phyloP scores from a whole-genome alignment of 2,888 invertebrate species.

The Apodemia duryi region DNA sequence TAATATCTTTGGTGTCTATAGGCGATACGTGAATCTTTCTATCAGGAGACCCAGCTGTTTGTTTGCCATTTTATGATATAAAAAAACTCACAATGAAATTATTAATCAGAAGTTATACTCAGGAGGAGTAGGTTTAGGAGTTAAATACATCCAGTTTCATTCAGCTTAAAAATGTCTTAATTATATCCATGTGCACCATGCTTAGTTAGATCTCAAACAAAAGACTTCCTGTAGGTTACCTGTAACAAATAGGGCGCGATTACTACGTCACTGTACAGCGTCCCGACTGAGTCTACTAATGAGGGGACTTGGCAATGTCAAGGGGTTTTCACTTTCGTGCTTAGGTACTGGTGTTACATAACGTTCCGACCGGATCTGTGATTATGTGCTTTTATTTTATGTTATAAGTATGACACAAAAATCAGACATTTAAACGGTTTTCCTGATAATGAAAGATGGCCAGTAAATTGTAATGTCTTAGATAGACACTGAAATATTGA shows the following conservation, averaged over 20 bases:
- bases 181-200: not conserved
- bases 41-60: too few species aligned
- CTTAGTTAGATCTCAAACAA: slow-evolving; percentile 31
- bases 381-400: not conserved
- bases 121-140: too few species aligned
- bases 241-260: slow-evolving; percentile 53
- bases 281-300: not conserved
- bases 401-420: too few species aligned
- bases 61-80: too few species aligned
- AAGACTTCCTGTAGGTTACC: slow-evolving; percentile 55
- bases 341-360: slow-evolving; percentile 5
- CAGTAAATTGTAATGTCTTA: too few species aligned
- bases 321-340: slow-evolving; percentile 4
- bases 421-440: too few species aligned
- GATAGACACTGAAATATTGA: too few species aligned
- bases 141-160: not conserved
- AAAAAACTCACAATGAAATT: too few species aligned
- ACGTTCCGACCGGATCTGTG: not conserved
- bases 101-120: too few species aligned
- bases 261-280: slow-evolving; percentile 36
- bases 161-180: not conserved
- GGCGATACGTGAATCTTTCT: too few species aligned
- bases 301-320: slow-evolving; percentile 17
- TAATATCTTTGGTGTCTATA: too few species aligned
- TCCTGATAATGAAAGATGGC: too few species aligned